Conservation (phyloP, 2,888 invertebrate species). For the Nephrotoma guestfalica region DNA sequence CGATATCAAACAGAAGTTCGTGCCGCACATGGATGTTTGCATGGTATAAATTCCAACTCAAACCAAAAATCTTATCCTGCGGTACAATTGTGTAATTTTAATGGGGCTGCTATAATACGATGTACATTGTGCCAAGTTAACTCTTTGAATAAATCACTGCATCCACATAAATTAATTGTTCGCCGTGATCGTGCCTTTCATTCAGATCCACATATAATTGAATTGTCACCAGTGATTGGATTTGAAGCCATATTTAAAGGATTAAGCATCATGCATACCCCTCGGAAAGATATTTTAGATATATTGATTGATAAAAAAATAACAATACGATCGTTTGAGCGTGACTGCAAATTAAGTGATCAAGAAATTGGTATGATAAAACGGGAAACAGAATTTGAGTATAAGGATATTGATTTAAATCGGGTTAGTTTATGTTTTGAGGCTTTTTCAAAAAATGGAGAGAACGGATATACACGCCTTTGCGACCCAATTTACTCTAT, state of each 20-base stretch:
- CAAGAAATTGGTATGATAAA: background rate
- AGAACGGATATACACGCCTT: background rate
- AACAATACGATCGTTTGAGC: background rate
- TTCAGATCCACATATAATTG: background rate
- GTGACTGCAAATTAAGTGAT: background rate
- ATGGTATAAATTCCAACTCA: background rate
- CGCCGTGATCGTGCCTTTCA: background rate
- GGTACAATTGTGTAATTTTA: background rate
- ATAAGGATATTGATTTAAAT: background rate
- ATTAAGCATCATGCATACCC: background rate
- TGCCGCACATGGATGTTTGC: background rate
- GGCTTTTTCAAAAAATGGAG: background rate
- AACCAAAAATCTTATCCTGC: background rate
- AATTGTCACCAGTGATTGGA: background rate
- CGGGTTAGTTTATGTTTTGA: background rate
- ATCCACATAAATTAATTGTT: background rate
- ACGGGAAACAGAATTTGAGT: background rate
- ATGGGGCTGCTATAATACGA: background rate
- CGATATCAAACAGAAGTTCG: background rate
- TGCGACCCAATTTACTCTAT: background rate
- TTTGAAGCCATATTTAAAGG: background rate
- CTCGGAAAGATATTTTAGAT: background rate
- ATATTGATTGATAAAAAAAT: background rate
- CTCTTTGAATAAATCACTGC: background rate
- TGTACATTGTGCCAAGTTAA: background rate